These are phyloP conservation scores for Pterobdella sp. DNA, from an alignment of 2,888 invertebrate species.

Conservation along the genomic window DNA sequence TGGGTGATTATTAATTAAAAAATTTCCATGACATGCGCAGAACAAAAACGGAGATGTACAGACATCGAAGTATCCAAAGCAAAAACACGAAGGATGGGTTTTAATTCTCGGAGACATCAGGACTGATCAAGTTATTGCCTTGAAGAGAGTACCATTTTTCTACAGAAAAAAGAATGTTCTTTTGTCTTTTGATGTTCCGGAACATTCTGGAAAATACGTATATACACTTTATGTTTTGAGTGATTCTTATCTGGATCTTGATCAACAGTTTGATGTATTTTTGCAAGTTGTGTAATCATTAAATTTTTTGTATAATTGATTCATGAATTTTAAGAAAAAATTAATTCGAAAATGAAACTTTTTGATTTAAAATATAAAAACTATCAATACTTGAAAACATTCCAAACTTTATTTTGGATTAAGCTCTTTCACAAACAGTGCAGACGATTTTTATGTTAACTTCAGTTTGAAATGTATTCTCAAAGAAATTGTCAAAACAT, in stretches of 20 bases:
- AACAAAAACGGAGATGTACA: constrained; percentile 58
- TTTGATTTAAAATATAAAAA: no score
- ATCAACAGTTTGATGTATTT: constrained; percentile 70
- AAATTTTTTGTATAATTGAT: neutral
- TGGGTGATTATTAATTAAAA: neutral
- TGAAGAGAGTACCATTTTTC: constrained; percentile 63
- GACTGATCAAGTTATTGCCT: constrained; percentile 66
- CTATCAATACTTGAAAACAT: no score
- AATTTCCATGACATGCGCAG: constrained; percentile 15
- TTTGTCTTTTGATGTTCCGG: constrained; percentile 61
- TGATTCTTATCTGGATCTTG: constrained; percentile 83
- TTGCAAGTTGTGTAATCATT: constrained; percentile 46
- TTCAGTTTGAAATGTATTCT: no score
- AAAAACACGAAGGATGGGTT: constrained; percentile 93
- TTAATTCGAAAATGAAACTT: no score
- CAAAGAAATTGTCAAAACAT: no score
- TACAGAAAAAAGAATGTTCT: constrained; percentile 41
- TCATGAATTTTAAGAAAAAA: neutral
- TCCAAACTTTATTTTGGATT: no score
- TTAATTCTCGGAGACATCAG: constrained; percentile 69
- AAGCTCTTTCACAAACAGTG: no score
- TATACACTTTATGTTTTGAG: constrained; percentile 78
- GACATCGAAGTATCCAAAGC: constrained; percentile 78
- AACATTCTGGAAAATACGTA: constrained; percentile 56
- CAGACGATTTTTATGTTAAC: no score